phyloP scores from a whole-genome alignment of 2,797 vertebrate genomes.

The Tokudaia tokunoshimensis region DNA sequence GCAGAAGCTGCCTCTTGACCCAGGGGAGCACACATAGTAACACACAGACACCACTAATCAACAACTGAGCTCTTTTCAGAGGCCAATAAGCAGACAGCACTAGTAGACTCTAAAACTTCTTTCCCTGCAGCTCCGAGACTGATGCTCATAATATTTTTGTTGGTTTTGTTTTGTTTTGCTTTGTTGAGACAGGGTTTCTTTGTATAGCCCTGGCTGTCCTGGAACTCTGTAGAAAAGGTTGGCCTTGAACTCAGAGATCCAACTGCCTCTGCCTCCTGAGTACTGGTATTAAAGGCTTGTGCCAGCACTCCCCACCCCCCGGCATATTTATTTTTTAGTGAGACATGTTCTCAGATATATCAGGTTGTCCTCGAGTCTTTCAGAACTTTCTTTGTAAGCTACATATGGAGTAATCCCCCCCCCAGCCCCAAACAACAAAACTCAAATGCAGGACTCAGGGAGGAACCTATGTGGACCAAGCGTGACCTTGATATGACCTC shows the following conservation, averaged over 20 bases:
- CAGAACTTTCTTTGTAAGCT: not conserved
- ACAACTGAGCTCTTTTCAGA: not conserved
- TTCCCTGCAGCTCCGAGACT: not conserved
- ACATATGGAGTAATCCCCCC: not conserved
- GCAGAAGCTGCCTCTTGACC: not conserved
- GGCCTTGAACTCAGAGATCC: not conserved
- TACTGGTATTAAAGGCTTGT: not conserved
- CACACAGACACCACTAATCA: constrained; percentile 13
- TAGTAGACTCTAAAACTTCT: not conserved
- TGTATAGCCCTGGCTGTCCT: not conserved
- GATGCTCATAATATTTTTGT: not conserved
- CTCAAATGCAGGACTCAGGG: not conserved
- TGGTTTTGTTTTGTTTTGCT: not conserved
- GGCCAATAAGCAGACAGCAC: constrained; percentile 9
- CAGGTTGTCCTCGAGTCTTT: not conserved
- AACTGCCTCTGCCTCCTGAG: not conserved
- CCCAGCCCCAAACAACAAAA: not conserved
- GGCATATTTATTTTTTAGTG: not conserved
- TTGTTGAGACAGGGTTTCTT: not conserved
- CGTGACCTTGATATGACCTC: no score
- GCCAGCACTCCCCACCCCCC: not conserved
- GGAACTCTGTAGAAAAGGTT: not conserved
- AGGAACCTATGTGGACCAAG: not conserved
- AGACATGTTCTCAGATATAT: not conserved
- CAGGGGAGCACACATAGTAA: not conserved